Conservation (phyloP, 2,888 invertebrate species). For the Agriopis leucophaearia region DNA sequence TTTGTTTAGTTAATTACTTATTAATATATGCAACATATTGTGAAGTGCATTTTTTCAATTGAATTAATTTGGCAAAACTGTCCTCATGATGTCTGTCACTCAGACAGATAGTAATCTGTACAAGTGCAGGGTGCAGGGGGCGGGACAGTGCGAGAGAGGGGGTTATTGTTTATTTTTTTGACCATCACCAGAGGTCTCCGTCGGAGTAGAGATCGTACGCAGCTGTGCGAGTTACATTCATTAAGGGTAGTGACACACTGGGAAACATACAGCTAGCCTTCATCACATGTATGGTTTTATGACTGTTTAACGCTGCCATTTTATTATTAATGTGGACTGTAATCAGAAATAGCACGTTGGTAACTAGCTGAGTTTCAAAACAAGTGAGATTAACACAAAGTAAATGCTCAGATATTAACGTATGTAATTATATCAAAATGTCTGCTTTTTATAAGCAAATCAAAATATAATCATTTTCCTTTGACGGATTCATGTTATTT, state of each 20-base stretch:
- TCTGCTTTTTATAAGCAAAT: too few species aligned
- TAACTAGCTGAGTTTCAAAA: too few species aligned
- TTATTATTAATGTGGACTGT: too few species aligned
- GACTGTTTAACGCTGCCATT: too few species aligned
- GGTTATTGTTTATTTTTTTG: constrained; percentile 35
- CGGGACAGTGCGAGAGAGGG: neutral
- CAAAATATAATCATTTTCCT: too few species aligned
- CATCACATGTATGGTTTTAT: too few species aligned
- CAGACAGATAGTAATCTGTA: constrained; percentile 2
- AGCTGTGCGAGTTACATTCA: constrained; percentile 32
- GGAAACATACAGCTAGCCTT: neutral
- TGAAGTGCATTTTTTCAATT: neutral
- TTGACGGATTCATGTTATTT: too few species aligned
- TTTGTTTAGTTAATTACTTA: too few species aligned
- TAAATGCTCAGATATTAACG: too few species aligned
- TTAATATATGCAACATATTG: neutral
- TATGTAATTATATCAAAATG: too few species aligned
- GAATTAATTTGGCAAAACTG: neutral
- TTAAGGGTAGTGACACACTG: constrained; percentile 12
- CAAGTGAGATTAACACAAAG: too few species aligned
- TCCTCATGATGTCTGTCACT: neutral
- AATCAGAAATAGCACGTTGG: too few species aligned
- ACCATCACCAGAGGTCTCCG: neutral
- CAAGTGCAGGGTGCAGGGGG: neutral
- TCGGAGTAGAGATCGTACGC: constrained; percentile 7